A percentile compares a stretch with the other conserved stretches of the same genome.
Conservation (phyloP, 1,140 invertebrate genomes). For the Epicauta chinensis region DNA sequence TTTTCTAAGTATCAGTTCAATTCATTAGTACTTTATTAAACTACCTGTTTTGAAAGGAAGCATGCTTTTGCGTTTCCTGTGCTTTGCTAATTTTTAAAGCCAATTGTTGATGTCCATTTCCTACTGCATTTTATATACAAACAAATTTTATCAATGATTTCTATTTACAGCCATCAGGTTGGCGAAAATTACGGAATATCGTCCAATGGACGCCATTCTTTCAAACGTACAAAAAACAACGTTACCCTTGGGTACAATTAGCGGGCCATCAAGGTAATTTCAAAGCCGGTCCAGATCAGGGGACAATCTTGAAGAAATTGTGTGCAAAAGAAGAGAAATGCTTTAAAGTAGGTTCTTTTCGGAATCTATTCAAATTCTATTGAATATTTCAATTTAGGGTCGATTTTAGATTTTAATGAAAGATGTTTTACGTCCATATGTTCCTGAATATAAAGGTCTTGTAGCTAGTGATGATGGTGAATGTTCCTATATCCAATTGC, state of each 20-base stretch:
- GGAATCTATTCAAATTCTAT: too few relatives aligned
- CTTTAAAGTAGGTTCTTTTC: constrained; percentile 57
- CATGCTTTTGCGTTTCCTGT: too few relatives aligned
- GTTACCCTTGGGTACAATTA: constrained; percentile 93
- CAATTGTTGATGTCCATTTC: too few relatives aligned
- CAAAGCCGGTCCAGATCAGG: constrained; percentile 83
- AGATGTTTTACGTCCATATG: constrained; percentile 78
- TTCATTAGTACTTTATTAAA: too few relatives aligned
- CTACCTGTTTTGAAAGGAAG: too few relatives aligned
- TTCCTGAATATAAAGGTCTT: constrained; percentile 85
- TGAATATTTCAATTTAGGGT: not conserved
- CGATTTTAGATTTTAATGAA: constrained; percentile 70
- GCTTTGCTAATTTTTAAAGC: too few relatives aligned
- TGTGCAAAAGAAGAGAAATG: constrained; percentile 84
- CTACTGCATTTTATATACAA: too few relatives aligned
- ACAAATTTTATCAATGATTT: not conserved
- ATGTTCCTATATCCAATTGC: constrained; percentile 84
- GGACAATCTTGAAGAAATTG: constrained; percentile 90
- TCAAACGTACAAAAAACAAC: constrained; percentile 91
- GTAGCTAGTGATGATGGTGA: constrained; percentile 72
- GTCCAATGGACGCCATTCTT: constrained; percentile 95
- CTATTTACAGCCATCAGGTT: constrained; percentile 77
- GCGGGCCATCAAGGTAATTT: constrained; percentile 93
- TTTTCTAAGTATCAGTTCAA: too few relatives aligned
- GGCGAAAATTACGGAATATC: constrained; percentile 87